Conservation (phyloP, 2,113 vertebrate species). For the Atlantisia rogersi region DNA sequence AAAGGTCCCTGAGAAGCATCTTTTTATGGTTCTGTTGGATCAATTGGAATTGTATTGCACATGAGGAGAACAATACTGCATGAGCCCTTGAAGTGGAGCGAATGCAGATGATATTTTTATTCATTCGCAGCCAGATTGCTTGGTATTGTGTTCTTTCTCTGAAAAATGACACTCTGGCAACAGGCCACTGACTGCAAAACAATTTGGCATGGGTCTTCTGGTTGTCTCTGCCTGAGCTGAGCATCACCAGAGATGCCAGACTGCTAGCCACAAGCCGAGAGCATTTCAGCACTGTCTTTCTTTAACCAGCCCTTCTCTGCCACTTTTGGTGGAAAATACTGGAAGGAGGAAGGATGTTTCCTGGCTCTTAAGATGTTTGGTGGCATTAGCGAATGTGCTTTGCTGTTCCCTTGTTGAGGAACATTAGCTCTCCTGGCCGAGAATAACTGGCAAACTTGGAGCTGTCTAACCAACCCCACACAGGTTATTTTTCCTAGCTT, state of each 20-base stretch:
- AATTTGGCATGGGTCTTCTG: slow-evolving; percentile 47
- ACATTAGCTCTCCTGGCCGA: background rate
- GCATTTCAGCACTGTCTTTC: background rate
- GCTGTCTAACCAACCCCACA: background rate
- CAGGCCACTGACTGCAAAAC: slow-evolving; percentile 58
- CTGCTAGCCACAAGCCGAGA: slow-evolving; percentile 28
- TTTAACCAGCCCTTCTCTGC: background rate
- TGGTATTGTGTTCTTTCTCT: slow-evolving; percentile 63
- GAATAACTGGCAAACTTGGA: background rate
- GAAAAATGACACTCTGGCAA: slow-evolving; percentile 69
- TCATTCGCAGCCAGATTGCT: slow-evolving; percentile 62
- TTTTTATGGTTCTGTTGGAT: slow-evolving; percentile 39
- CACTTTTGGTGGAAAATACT: background rate
- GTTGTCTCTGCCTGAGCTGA: slow-evolving; percentile 45
- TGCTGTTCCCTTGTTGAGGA: background rate
- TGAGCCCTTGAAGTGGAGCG: background rate
- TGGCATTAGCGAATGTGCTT: background rate
- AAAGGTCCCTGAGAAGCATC: background rate
- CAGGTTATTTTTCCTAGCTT: background rate
- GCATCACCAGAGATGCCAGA: slow-evolving; percentile 44
- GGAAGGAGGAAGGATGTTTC: background rate
- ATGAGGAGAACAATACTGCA: slow-evolving; percentile 37
- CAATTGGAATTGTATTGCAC: background rate
- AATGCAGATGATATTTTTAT: slow-evolving; percentile 69
- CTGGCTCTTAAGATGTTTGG: background rate